Base-by-base conservation (phyloP, 1,140 invertebrate genomes). In the Plodia interpunctella region DNA sequence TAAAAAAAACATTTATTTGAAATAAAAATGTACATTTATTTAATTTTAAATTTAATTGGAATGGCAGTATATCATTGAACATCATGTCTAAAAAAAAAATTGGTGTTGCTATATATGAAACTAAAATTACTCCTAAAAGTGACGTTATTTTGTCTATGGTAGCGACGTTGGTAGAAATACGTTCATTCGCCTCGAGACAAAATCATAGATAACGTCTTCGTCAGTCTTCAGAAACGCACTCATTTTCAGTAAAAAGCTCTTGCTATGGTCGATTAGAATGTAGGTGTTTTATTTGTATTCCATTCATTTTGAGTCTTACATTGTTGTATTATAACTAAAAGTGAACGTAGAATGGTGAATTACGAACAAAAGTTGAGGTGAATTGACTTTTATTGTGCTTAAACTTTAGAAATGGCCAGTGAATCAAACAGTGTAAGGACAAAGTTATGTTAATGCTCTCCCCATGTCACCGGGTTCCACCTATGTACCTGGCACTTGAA, bases 381-480 rank as follows among this genome's bases (percentile, higher is more conserved):
- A 70, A 67, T 60, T 18, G 57, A 52, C 50, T 54, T 51, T 49
- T 38, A 66, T 44, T 44, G 70, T 73, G 74, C 63, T 58, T 58
- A 70, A 65, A 68, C 55, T 38, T 44, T 53, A 73, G 38, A 74
- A 76, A 86, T 88, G 82, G 74, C 74, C 56, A 70, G 80, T 84
- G 76, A 78, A 75, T 69, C 75, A 65, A 72, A 72, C 72, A 72
- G 81, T 83, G 73, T 70, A 68, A 84, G 85, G 83, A 88, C 81
- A 80, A 80, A 83, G 79, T 82, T 84, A 86, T 87, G 84, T 75
- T 87, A 84, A 86, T 83, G 79, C 74, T 76, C 74, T 81, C 65
- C 74, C 70, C 74, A 85, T 83, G 76, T 84, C 80, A 87, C 83
- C 83, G 82, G 80, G 80, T 79, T 81, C 79, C 78, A 83, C 80